Evolutionary conservation across 2,888 invertebrate species (phyloP), one percentile per base, ranked within the genome.

Genomic region (Oligia fasciuncula): DNA sequence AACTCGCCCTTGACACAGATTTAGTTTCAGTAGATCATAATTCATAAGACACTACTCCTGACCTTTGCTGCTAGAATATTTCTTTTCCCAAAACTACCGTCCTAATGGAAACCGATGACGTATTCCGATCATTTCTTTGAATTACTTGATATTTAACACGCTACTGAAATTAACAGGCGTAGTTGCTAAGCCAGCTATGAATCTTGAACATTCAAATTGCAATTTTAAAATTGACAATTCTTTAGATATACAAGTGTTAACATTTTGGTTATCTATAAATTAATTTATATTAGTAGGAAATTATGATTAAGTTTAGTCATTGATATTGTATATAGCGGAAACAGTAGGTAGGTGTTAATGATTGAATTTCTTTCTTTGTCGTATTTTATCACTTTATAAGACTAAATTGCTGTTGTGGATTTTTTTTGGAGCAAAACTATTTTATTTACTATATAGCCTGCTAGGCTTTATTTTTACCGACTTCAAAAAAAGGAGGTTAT

Each of bases 71-170:
- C 74, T 79, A 54, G 57, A 66, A 67, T 79, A 81, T 79, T 79
- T 85, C 79, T 87, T 82, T 70, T 72, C 63, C 65, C 23, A 57
- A 49, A 84, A 85, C 65, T 62, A 73, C 68, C 67, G 23, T 68
- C 23, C 76, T 90, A 90, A 90, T 90, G 81, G 82, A 83, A 60
- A 79, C 74, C 29, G 70, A 84, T 85, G 88, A 87, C 84, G 85
- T 78, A 73, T 77, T 75, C 71, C 70, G 69, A 81, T 75, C 75
- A 82, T 88, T 90, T 87, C 81, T 77, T 69, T 49, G 62, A 79
- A 85, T 86, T 90, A 86, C 90, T 87, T 87, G 84, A 73, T 81
- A 68, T 35, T 62, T 63, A 86, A 73, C 90, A 90, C 89, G 90
- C 85, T 46, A 84, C 67, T 68, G 57, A 68, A 71, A 79, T 76